Conservation (phyloP, 1,140 invertebrate species). For the Pinna nobilis region DNA sequence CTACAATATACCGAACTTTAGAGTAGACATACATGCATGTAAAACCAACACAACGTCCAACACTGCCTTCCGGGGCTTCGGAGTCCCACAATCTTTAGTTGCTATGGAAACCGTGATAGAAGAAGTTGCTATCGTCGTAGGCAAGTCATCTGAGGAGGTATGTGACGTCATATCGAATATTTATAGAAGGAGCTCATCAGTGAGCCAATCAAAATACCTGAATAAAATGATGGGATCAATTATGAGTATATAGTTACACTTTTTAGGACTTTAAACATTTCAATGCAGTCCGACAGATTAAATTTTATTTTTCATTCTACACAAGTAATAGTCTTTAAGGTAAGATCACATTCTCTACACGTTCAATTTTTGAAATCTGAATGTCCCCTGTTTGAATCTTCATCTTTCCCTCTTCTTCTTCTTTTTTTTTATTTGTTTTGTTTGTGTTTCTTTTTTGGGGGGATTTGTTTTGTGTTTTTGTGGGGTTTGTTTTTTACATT, state of each 20-base stretch:
- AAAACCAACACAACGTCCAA: conserved; percentile 73
- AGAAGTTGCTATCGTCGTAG: conserved; percentile 19
- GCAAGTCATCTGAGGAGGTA: conserved; percentile 35
- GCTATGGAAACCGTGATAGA: conserved; percentile 35
- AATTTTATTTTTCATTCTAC: too few relatives aligned
- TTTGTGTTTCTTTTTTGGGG: too few relatives aligned
- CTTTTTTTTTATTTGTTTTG: too few relatives aligned
- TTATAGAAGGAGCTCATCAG: neutral
- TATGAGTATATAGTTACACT: neutral
- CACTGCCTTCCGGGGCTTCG: conserved; percentile 68
- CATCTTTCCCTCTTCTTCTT: too few relatives aligned
- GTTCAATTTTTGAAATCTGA: too few relatives aligned
- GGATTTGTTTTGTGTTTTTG: too few relatives aligned
- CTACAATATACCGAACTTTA: conserved; percentile 38
- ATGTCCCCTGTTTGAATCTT: too few relatives aligned
- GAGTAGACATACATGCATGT: conserved; percentile 46
- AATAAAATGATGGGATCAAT: neutral
- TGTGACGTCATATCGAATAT: neutral
- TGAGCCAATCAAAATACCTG: neutral
- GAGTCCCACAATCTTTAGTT: conserved; percentile 20
- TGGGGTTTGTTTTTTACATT: too few relatives aligned
- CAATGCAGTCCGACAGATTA: neutral
- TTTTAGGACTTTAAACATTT: neutral
- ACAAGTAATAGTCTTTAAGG: neutral
- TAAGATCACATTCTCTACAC: neutral